Base-by-base conservation (phyloP, 1,140 invertebrate genomes). In the Pararge aegeria region DNA sequence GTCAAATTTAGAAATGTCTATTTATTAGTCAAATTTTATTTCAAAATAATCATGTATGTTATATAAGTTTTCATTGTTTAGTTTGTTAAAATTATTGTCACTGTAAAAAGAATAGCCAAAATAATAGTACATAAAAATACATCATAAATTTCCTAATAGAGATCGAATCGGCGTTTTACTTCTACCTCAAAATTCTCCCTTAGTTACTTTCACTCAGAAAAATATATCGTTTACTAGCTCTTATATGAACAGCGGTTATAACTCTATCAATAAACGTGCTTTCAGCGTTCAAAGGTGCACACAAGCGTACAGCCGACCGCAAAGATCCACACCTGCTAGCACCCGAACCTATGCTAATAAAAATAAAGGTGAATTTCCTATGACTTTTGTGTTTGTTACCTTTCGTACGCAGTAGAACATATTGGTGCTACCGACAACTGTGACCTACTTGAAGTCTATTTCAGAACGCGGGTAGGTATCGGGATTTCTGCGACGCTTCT, bases 401-500 rank as follows among this genome's bases (percentile, higher is more conserved):
- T 40, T 16, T 40, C 13, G 38, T 40, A 40, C 13, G 5, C 15
- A 40, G 13, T 4, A 37, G 6, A 37, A 40, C 37, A 40, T 10
- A 40, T 40, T 10, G 38, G 16, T 16, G 38, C 38, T 10, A 40
- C 38, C 38, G 38, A 40, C 38, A 40, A 5, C 15, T 13, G 38
- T 40, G 38, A 40, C 38, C 38, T 40, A 40, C 13, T 40, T 40
- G 5, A 6, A 16, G 38, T 40, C 38, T 40, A 40, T 40, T 40
- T 40, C 13, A 40, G 38, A 40, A 40, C 38, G 16, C 13, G 38
- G 16, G 16, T 18, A 37, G 13, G 16, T 18, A 40, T 40, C 38
- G 38, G 38, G 38, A 40, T 40, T 40, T 40, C 38, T 40, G 15
- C 13, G 38, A 18, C 16, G 38, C 38, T 40, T 40, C 38, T 40